Base-by-base conservation (phyloP, 2,888 invertebrate species). In the Pammene fasciana region DNA sequence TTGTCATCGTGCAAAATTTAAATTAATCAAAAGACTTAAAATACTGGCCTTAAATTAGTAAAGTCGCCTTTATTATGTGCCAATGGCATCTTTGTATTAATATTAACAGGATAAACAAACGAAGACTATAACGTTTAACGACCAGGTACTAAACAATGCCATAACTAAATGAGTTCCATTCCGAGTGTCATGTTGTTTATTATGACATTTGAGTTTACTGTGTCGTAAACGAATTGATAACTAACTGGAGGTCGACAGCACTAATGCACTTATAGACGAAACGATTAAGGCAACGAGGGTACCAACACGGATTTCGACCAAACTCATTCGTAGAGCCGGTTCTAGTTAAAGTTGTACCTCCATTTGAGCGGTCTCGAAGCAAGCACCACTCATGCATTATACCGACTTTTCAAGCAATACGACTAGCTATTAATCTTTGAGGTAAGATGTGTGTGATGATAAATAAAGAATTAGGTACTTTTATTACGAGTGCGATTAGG, bases 271-370 rank as follows among this genome's bases (percentile, higher is more conserved):
- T 77, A 79, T 75, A 83, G 80, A 79, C 77, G 81, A 84, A 79
- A 77, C 80, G 79, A 85, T 85, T 85, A 86, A 83, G 81, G 78
- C 73, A 80, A 79, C 73, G 75, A 71, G 79, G 75, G 76, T 79
- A 79, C 71, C 72, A 75, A 80, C 66, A 77, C 79, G 79, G 80
- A 81, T 80, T 78, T 79, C 68, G 71, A 75, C 74, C 75, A 73
- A 65, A 61, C 46, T 52, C 57, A 50, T 61, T 54, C 48, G 36
- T 56, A 16, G 54, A 54, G 64, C 48, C 26, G 41, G 52, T 18
- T 61, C 56, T 56, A 68, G 45, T 62, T 60, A 45, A 50, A 45
- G 18, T 48, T 43, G 59, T 43, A 14, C 7, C 18, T 52, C n/a
- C 41, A 62, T 62, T 61, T 18, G 56, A 65, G 16, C 46, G n/a